phyloP scores from a whole-genome alignment of 92 coral and sea anemone species.

The Zoanthus sociatus region DNA sequence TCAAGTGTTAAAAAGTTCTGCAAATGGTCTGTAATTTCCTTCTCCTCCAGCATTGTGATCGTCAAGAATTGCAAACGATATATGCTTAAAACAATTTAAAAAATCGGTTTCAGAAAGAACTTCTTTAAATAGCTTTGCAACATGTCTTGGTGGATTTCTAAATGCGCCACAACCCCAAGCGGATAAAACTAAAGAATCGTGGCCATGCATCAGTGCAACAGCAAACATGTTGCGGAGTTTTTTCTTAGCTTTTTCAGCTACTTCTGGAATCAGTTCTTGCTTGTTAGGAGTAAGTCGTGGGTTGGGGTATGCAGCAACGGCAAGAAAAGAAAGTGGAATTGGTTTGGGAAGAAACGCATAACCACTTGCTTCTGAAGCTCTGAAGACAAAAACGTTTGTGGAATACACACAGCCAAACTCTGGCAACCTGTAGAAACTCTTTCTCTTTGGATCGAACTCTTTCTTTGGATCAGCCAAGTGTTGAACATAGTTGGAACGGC shows the following conservation, averaged over 20 bases:
- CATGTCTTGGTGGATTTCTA: slow-evolving; percentile 82
- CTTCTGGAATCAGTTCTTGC: slow-evolving; percentile 55
- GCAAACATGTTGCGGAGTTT: slow-evolving; percentile 79
- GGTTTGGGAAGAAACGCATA: slow-evolving; percentile 80
- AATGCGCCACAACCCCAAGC: slow-evolving; percentile 96
- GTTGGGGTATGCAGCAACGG: slow-evolving; percentile 75
- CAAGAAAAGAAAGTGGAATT: slow-evolving; percentile 78
- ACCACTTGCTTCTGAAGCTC: slow-evolving; percentile 82
- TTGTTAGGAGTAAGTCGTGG: slow-evolving; percentile 67
- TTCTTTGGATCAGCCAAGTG: slow-evolving; percentile 86
- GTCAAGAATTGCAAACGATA: slow-evolving; percentile 84
- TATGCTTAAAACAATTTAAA: slow-evolving; percentile 65
- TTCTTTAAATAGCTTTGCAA: slow-evolving; percentile 78
- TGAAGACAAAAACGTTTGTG: slow-evolving; percentile 77
- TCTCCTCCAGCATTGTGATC: slow-evolving; percentile 83
- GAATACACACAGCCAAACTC: slow-evolving; percentile 87
- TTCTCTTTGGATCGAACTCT: slow-evolving; percentile 69
- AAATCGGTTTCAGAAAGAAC: slow-evolving; percentile 68
- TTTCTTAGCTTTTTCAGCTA: slow-evolving; percentile 73
- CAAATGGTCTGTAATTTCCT: slow-evolving; percentile 78
- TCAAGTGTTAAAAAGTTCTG: slow-evolving; percentile 56
- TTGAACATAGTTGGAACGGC: slow-evolving; percentile 86
- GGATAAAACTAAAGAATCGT: slow-evolving; percentile 83
- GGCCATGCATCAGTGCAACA: slow-evolving; percentile 71
- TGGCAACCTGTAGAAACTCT: slow-evolving; percentile 74